Conservation (phyloP, 2,113 vertebrate species). For the Pionites leucogaster region DNA sequence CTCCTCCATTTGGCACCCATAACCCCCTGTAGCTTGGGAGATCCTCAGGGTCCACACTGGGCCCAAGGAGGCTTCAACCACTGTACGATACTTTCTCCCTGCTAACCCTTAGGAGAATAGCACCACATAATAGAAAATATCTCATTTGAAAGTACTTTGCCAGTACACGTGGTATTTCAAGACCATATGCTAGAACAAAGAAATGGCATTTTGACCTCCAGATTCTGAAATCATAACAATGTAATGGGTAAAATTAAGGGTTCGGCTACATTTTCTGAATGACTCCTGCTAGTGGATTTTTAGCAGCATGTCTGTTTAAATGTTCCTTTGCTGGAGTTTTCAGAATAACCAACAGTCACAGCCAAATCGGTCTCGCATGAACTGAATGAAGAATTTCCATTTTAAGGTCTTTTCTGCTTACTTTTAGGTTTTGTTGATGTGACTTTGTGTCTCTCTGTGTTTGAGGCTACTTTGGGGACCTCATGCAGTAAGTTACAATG, state of each 20-base stretch:
- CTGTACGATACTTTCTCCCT: background rate
- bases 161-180: background rate
- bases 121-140: background rate
- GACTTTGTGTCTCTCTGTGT: conserved; percentile 66
- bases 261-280: background rate
- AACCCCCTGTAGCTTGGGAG: accelerated
- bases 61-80: background rate
- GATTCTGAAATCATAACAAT: background rate
- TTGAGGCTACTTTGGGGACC: conserved; percentile 82
- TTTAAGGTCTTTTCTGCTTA: conserved; percentile 73
- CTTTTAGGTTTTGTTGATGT: conserved; percentile 69
- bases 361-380: conserved; percentile 47
- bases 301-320: background rate
- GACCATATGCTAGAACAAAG: background rate
- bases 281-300: background rate
- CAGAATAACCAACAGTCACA: conserved; percentile 17
- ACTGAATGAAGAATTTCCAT: conserved; percentile 69
- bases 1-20: background rate
- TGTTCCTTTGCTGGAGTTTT: background rate
- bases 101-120: background rate
- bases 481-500: conserved; percentile 87
- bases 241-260: background rate
- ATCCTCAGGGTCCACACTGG: background rate
- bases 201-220: background rate
- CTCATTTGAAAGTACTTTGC: background rate